Base-by-base conservation (phyloP, 1,140 invertebrate species). In the Macrobrachium nipponense region DNA sequence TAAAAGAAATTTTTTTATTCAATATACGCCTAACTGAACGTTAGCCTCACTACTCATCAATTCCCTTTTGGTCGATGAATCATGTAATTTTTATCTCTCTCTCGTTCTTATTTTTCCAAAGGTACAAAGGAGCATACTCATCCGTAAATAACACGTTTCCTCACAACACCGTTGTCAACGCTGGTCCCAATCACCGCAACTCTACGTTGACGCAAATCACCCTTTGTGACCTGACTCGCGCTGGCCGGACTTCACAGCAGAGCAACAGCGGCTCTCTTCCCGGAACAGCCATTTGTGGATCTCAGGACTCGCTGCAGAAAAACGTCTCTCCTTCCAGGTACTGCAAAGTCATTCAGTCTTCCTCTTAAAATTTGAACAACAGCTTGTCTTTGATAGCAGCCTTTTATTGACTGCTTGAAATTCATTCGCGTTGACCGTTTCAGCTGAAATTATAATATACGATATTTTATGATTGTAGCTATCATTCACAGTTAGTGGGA, bases 141-240 rank as follows among this genome's bases (percentile, higher is more conserved):
- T 87, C 85, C 18, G 85, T 82, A 14, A 87, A 87, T 70, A 81
- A 87, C 85, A 87, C 85, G n/a, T 77, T 76, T 61, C 85, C 79
- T 2, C 85, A 81, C 79, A 81, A 87, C 72, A 87, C 80, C 36
- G 73, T 81, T 36, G 85, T 87, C 58, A 81, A 87, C 80, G 79
- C 85, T 12, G 51, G 51, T 4, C 70, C 79, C 20, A 81, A 81
- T 70, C 85, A 87, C 62, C 85, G 80, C 51, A 87, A 77, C 60
- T 87, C 85, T 43, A 87, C 85, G 0, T 80, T 87, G 20, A 87
- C 85, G 10, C 85, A 87, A 80, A 87, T 87, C 44, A 87, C 85
- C 23, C 60, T 87, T 3, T 87, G 85, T 76, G 85, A 87, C 79
- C 73, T 87, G 17, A 76, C 79, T 68, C 70, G 85, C 2, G 36